Conservation (phyloP, 1,140 invertebrate genomes). For the Stegodyphus mimosarum region DNA sequence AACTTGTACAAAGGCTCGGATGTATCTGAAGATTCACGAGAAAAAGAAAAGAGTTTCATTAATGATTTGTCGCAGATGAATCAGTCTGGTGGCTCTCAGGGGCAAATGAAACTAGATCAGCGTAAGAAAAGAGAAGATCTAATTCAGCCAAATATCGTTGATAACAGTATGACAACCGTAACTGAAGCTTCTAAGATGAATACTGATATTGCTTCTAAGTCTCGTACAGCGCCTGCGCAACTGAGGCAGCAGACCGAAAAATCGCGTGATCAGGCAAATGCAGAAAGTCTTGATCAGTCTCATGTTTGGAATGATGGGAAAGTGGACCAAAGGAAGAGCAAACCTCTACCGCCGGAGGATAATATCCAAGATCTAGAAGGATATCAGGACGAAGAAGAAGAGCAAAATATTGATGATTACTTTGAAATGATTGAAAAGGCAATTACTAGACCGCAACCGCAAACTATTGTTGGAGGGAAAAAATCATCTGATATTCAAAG, state of each 20-base stretch:
- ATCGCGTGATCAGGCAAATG: not conserved
- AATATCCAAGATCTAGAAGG: constrained; percentile 42
- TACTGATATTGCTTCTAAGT: not conserved
- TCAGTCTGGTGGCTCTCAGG: constrained; percentile 4
- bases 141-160: constrained; percentile 26
- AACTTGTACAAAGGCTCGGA: not conserved
- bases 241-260: constrained; percentile 5
- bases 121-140: constrained; percentile 12
- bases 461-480: constrained; percentile 18
- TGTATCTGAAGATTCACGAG: not conserved
- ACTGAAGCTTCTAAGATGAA: not conserved
- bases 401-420: constrained; percentile 48
- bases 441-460: constrained; percentile 10
- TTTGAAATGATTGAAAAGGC: constrained; percentile 55
- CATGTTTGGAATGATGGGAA: not conserved
- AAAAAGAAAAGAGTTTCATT: constrained; percentile 26
- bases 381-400: constrained; percentile 49
- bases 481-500: constrained; percentile 22
- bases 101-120: not conserved
- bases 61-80: constrained; percentile 30
- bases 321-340: not conserved
- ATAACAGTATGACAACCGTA: not conserved
- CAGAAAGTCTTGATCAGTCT: not conserved
- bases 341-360: constrained; percentile 11
- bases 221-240: not conserved